Evolutionary conservation across 1,140 invertebrate genomes (phyloP), one percentile per base, ranked within the genome.

Genomic region (Neodiprion lecontei): DNA sequence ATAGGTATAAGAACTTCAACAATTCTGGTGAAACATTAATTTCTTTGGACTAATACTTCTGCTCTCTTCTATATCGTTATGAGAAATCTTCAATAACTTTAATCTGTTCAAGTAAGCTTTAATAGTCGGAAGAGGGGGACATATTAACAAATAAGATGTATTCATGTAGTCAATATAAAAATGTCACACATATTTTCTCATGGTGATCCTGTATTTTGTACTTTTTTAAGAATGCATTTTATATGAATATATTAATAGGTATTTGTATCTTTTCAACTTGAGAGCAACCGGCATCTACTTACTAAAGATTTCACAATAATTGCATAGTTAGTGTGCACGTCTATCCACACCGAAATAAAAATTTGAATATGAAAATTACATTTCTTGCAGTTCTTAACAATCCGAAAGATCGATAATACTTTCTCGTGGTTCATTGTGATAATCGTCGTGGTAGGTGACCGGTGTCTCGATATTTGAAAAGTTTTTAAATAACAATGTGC

Each of bases 201-300:
- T 17, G 69, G 49, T 67, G 66, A 66, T 17, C 11, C 80, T 82
- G 78, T 76, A 78, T 84, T 84, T 84, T 84, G 72, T 84, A 84
- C 82, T 83, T 84, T 84, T 83, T 77, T 84, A 84, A 80, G 76
- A 75, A 82, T 78, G 70, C 79, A 83, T 83, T 84, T 80, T 79
- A 76, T 75, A 79, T 14, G n/a, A 79, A 78, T 47, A 67, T 76
- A 40, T 69, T 74, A 70, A 70, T 40, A 50, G 53, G 8, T 61
- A 40, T 70, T 73, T 78, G 69, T 76, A 78, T 72, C 71, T 49
- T 72, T 28, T 40, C 28, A 67, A 69, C 21, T 47, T n/a, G 53
- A 67, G 69, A 50, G 67, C 70, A 74, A 49, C 69, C 66, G 65
- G 48, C 65, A 74, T 76, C 28, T 28, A 65, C 50, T 21, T 21